Percentiles rank a stretch among this genome's conserved stretches.
Conservation (phyloP, 2,113 vertebrate species). For the Todiramphus saurophagus region DNA sequence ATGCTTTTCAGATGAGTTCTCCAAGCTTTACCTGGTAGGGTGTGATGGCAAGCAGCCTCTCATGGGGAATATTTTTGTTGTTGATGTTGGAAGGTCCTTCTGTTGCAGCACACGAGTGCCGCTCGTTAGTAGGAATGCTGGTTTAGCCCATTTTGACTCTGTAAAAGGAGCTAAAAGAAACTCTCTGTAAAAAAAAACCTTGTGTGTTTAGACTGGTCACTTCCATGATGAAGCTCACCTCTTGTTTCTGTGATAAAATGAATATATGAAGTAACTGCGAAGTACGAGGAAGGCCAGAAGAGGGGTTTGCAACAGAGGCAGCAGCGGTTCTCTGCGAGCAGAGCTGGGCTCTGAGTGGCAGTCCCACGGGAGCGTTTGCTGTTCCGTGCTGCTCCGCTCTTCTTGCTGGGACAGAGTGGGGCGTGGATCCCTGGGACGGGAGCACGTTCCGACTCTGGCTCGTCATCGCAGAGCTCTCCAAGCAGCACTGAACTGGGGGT, state of each 20-base stretch:
- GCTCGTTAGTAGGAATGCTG: neutral
- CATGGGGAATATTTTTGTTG: neutral
- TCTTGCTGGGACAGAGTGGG: neutral
- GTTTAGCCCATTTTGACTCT: neutral
- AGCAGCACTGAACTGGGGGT: slow-evolving; percentile 37
- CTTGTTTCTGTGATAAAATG: neutral
- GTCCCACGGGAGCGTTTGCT: neutral
- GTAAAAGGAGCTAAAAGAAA: neutral
- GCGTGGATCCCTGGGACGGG: neutral
- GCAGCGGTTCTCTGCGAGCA: neutral
- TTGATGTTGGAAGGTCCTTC: neutral
- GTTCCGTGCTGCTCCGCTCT: neutral
- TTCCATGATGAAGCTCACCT: neutral
- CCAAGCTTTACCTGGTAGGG: neutral
- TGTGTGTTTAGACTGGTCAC: neutral
- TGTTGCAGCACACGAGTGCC: neutral
- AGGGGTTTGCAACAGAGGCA: neutral
- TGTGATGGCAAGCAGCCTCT: neutral
- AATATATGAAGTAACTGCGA: neutral
- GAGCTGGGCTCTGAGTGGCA: neutral
- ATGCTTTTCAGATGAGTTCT: neutral
- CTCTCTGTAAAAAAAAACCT: neutral
- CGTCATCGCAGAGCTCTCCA: neutral
- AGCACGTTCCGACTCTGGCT: neutral
- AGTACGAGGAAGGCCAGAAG: neutral